Base-by-base conservation (phyloP, 1,140 invertebrate genomes). In the Dreissena rostriformis region DNA sequence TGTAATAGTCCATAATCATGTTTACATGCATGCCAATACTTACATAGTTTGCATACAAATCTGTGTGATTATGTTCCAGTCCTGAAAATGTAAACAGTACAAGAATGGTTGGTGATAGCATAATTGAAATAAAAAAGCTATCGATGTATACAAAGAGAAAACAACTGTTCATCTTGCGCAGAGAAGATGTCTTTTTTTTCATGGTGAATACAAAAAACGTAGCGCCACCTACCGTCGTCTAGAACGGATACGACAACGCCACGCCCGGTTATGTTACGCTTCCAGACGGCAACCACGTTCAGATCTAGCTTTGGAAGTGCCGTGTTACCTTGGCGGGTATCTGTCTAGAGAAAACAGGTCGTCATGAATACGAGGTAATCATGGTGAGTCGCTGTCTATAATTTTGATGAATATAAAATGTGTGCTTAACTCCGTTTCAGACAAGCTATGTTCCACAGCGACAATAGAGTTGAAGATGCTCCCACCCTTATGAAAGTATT, bases 251-350 rank as follows among this genome's bases (percentile, higher is more conserved):
- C 97, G 0, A 98, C 97, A 0, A 98, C 94, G 14, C 97, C 97
- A 94, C 97, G 98, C n/a, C 98, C 98, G 0, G 98, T 98, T 91
- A 98, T 98, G 0, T 97, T 97, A 93, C 97, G 96, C 86, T 97
- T 95, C 98, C 98, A 99, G 0, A 98, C 98, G 0, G 97, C 96
- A 0, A 95, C 95, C 52, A 99, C 96, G 92, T 99, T 99, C 96
- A 99, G 98, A 91, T 99, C 98, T 10, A 88, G 96, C 96, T n/a
- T 97, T 97, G 49, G 92, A n/a, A 86, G 65, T 26, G 68, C 78
- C 24, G 57, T 19, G 22, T 86, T 72, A 28, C 71, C 66, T 53
- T 57, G 61, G 24, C 86, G 70, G 14, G 73, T 84, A 61, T 90
- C 89, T 53, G 66, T 75, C 89, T 88, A 70, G 1, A 82, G 85